Percentiles rank a stretch among this genome's conserved stretches.
These are phyloP conservation scores for Pherbina coryleti DNA, from an alignment of 2,888 invertebrate genomes.

Conservation along the genomic window DNA sequence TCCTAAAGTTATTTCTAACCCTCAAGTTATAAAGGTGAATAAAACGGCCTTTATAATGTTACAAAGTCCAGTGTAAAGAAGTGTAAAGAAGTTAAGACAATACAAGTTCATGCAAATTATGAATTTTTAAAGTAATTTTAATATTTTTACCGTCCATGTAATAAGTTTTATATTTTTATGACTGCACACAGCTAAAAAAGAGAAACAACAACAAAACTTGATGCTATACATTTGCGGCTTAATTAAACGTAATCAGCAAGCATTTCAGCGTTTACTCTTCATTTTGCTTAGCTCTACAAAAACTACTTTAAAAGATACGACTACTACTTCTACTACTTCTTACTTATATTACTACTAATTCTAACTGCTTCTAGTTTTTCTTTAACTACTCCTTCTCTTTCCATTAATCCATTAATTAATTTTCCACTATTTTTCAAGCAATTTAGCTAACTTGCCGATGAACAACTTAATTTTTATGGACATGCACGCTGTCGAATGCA, in stretches of 20 bases:
- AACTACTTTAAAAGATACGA: background rate
- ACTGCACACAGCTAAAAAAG: background rate
- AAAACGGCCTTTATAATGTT: too few species aligned
- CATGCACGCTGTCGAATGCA: slow-evolving; percentile 54
- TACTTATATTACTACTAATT: background rate
- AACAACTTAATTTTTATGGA: slow-evolving; percentile 63
- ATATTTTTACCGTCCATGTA: too few species aligned
- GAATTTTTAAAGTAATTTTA: too few species aligned
- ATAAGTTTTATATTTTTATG: too few species aligned
- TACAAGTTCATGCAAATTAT: too few species aligned
- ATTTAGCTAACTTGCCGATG: slow-evolving; percentile 36
- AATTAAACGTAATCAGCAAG: slow-evolving; percentile 22
- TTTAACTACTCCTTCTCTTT: background rate
- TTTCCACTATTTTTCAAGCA: slow-evolving; percentile 17
- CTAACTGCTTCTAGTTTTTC: background rate
- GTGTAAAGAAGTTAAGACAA: too few species aligned
- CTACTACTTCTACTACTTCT: background rate
- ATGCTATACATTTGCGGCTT: slow-evolving; percentile 1
- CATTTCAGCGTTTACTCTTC: background rate
- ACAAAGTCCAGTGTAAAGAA: too few species aligned
- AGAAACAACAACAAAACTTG: background rate
- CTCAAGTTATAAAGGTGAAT: too few species aligned
- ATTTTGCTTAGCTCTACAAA: background rate
- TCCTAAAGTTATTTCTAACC: too few species aligned
- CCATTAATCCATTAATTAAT: background rate